Conservation (phyloP, 1,140 invertebrate species). For the Macrosteles quadrilineatus region DNA sequence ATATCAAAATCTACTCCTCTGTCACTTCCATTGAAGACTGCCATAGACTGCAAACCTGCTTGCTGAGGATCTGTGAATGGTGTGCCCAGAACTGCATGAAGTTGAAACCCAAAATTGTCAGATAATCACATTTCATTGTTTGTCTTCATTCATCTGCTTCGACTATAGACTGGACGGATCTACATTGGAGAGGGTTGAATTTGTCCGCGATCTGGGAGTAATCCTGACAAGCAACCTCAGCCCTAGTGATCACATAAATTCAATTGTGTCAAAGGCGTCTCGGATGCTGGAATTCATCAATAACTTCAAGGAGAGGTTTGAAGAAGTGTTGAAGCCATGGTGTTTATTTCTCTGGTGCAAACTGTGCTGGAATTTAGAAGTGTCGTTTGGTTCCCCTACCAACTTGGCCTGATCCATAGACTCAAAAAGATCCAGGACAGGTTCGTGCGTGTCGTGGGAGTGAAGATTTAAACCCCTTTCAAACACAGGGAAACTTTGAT, state of each 20-base stretch:
- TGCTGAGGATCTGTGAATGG: background rate
- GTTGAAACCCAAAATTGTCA: background rate
- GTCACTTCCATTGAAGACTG: background rate
- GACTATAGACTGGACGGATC: background rate
- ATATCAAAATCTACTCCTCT: background rate
- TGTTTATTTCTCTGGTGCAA: no score
- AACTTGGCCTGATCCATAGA: no score
- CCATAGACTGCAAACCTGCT: background rate
- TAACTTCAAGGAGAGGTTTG: no score
- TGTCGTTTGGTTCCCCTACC: no score
- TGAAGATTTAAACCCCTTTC: no score
- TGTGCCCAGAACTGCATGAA: background rate
- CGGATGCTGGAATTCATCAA: no score
- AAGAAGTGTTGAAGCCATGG: no score
- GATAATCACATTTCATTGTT: background rate
- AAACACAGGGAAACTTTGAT: no score
- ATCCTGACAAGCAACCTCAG: background rate
- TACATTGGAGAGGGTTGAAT: no score
- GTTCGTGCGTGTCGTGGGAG: background rate
- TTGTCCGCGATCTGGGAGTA: no score
- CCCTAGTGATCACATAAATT: background rate
- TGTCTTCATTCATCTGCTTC: background rate
- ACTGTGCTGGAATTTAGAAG: no score
- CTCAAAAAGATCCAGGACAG: no score
- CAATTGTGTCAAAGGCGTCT: background rate